Percentiles rank a stretch among this genome's conserved stretches.
phyloP scores from a whole-genome alignment of 2,797 vertebrate species.

The Betta splendens region DNA sequence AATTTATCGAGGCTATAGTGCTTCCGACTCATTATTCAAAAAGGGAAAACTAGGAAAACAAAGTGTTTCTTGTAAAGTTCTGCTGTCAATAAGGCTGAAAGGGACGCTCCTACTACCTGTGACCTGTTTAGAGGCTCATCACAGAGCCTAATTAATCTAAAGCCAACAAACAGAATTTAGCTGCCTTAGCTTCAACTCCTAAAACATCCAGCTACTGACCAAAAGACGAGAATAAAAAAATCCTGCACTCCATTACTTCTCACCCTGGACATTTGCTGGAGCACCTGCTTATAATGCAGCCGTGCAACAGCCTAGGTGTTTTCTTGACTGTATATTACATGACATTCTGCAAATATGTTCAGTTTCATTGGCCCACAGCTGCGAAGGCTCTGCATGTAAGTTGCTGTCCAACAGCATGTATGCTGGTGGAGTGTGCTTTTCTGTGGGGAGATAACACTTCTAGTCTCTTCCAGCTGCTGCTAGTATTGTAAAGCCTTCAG shows the following conservation, averaged over 20 bases:
- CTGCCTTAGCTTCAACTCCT: slow-evolving; percentile 8
- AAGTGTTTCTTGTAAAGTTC: too few species aligned
- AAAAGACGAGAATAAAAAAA: slow-evolving; percentile 12
- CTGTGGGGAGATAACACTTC: background rate
- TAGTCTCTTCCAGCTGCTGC: background rate
- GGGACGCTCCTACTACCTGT: slow-evolving; percentile 22
- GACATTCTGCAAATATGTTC: slow-evolving; percentile 15
- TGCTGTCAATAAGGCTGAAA: background rate
- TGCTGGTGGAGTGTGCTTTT: background rate
- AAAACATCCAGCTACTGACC: slow-evolving; percentile 3
- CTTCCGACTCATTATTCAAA: too few species aligned
- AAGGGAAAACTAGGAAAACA: background rate
- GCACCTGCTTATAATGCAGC: slow-evolving; percentile 43
- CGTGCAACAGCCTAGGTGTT: slow-evolving; percentile 43
- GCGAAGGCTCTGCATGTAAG: background rate
- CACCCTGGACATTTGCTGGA: slow-evolving; percentile 29
- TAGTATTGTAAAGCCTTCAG: background rate
- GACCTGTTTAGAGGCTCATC: slow-evolving; percentile 30
- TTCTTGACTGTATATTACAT: slow-evolving; percentile 21
- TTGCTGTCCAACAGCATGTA: background rate
- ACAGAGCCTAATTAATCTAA: slow-evolving; percentile 29
- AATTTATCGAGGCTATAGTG: slow-evolving; percentile 7
- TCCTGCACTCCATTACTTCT: slow-evolving; percentile 33
- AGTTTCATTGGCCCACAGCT: slow-evolving; percentile 14
- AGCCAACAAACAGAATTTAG: slow-evolving; percentile 14